Conservation (phyloP, 2,888 invertebrate genomes). For the Crossocerus cetratus region DNA sequence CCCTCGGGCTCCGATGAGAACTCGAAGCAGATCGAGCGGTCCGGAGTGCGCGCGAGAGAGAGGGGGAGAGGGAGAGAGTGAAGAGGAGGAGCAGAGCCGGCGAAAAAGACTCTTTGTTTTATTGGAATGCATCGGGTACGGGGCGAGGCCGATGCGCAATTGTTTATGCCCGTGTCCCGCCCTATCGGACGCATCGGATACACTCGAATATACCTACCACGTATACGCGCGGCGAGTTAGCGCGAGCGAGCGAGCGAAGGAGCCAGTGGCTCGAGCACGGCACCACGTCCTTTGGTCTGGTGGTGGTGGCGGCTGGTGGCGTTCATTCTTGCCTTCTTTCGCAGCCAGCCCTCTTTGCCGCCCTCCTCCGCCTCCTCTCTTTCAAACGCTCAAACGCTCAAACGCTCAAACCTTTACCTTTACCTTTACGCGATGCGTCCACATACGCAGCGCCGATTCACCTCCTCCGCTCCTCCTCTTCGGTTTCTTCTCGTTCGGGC, state of each 20-base stretch:
- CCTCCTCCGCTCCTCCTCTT: slow-evolving; percentile 18
- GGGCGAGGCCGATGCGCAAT: slow-evolving; percentile 75
- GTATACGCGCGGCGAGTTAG: slow-evolving; percentile 34
- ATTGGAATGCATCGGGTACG: slow-evolving; percentile 68
- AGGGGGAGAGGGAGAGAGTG: slow-evolving; percentile 22
- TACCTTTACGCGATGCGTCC: too few species aligned
- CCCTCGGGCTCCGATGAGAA: slow-evolving; percentile 56
- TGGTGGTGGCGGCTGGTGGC: slow-evolving; percentile 29
- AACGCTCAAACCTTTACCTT: neutral
- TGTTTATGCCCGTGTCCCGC: slow-evolving; percentile 76
- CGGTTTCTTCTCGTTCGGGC: slow-evolving; percentile 59
- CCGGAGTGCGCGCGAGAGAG: neutral
- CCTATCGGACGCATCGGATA: slow-evolving; percentile 74
- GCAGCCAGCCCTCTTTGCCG: slow-evolving; percentile 19
- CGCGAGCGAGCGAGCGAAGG: neutral
- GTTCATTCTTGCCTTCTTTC: slow-evolving; percentile 33
- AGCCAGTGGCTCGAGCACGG: slow-evolving; percentile 19
- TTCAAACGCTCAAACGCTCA: neutral
- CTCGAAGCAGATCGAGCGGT: slow-evolving; percentile 44
- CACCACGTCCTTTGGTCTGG: neutral
- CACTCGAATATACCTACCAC: slow-evolving; percentile 57
- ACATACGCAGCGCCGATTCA: too few species aligned
- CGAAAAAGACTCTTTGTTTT: slow-evolving; percentile 61
- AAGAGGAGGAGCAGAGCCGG: slow-evolving; percentile 1
- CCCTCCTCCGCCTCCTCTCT: slow-evolving; percentile 24